Evolutionary conservation across 2,797 vertebrate genomes (phyloP).

Genomic region (Phylloscopus collybita): DNA sequence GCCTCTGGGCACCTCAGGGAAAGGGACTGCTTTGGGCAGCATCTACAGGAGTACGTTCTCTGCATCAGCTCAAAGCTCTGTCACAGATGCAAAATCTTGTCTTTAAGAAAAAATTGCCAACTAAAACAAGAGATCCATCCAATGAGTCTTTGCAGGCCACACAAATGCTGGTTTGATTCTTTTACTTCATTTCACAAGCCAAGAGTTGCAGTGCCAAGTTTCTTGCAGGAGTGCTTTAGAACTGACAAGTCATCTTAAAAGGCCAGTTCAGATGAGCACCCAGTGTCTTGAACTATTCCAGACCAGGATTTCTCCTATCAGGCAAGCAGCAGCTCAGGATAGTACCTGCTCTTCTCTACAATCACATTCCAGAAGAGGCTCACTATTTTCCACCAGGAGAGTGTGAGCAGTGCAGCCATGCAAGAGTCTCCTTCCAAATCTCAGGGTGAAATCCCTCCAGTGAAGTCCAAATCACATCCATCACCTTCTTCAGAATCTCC

Average conservation of each 20-base stretch:
- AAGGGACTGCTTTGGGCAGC: not conserved
- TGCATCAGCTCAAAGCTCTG: not conserved
- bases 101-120: not conserved
- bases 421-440: not conserved
- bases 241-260: not conserved
- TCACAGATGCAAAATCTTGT: not conserved
- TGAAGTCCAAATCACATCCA: not conserved
- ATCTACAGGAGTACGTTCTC: not conserved
- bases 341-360: not conserved
- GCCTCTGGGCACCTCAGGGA: not conserved
- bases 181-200: not conserved
- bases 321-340: not conserved
- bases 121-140: not conserved
- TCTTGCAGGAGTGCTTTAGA: not conserved
- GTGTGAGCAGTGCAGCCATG: not conserved
- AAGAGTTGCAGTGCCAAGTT: not conserved
- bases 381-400: not conserved
- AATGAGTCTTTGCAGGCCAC: not conserved
- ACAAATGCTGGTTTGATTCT: not conserved
- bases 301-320: not conserved
- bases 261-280: not conserved
- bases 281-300: not conserved
- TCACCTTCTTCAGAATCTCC: not conserved
- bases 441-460: not conserved
- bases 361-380: not conserved